Evolutionary conservation across 2,797 vertebrate species (phyloP).

Genomic region (Oreonectes daqikongensis): DNA sequence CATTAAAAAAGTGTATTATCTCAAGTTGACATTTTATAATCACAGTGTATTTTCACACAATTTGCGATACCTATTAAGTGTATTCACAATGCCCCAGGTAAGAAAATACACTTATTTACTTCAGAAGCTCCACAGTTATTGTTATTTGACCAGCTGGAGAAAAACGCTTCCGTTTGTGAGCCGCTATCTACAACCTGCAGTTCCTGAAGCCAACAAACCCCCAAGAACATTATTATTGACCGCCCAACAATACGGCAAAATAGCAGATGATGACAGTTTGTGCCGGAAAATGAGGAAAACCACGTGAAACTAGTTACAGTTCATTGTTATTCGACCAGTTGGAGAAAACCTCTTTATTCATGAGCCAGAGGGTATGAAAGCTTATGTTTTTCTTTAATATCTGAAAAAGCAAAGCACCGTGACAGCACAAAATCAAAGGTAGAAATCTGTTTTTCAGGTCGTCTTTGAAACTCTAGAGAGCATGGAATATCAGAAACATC

Average conservation of each 20-base stretch:
- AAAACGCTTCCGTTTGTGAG: neutral
- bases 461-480: slow-evolving; percentile 21
- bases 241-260: slow-evolving; percentile 7
- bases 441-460: slow-evolving; percentile 21
- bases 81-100: neutral
- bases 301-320: slow-evolving; percentile 12
- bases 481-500: slow-evolving; percentile 25
- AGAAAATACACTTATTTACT: neutral
- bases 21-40: too few relatives aligned
- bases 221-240: slow-evolving; percentile 33
- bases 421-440: slow-evolving; percentile 39
- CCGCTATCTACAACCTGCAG: neutral
- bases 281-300: slow-evolving; percentile 8
- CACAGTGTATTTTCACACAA: too few relatives aligned
- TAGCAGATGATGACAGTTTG: slow-evolving; percentile 11
- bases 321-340: slow-evolving; percentile 16
- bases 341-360: slow-evolving; percentile 24
- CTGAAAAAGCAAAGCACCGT: slow-evolving; percentile 23
- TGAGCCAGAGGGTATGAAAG: slow-evolving; percentile 20
- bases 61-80: neutral
- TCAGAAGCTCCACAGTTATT: neutral
- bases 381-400: slow-evolving; percentile 31
- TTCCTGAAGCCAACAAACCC: slow-evolving; percentile 27
- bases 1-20: neutral
- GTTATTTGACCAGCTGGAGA: neutral